phyloP scores from a whole-genome alignment of 2,797 vertebrate genomes.

The Gambusia yucatana region DNA sequence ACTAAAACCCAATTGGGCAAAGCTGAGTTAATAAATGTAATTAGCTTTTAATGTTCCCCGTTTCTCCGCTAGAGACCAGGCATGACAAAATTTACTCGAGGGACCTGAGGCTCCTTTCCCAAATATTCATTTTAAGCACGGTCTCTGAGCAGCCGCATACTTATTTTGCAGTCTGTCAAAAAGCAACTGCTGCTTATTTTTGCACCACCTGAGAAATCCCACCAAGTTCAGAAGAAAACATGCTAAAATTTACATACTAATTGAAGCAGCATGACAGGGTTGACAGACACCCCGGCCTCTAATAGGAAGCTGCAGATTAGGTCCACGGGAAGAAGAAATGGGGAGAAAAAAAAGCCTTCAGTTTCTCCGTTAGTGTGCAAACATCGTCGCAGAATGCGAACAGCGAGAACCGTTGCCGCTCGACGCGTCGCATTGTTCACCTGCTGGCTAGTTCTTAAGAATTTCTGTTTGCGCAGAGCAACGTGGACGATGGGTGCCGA shows the following conservation, averaged over 20 bases:
- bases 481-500: neutral
- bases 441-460: neutral
- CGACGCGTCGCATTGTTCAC: constrained; percentile 6
- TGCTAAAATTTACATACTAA: constrained; percentile 73
- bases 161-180: constrained; percentile 38
- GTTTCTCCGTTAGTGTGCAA: constrained; percentile 9
- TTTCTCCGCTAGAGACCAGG: constrained; percentile 26
- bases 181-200: constrained; percentile 38
- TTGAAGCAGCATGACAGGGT: constrained; percentile 56
- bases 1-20: constrained; percentile 49
- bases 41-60: constrained; percentile 51
- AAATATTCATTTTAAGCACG: constrained; percentile 53
- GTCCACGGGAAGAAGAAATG: constrained; percentile 46
- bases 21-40: constrained; percentile 27
- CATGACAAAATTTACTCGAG: constrained; percentile 26
- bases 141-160: constrained; percentile 28
- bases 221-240: constrained; percentile 30
- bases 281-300: constrained; percentile 55
- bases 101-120: constrained; percentile 40
- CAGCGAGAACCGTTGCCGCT: constrained; percentile 1
- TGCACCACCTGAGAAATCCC: constrained; percentile 63
- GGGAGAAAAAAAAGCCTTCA: constrained; percentile 13
- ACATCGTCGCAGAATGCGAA: constrained; percentile 17
- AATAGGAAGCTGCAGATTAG: constrained; percentile 57
- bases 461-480: neutral